Conservation (phyloP, 2,888 invertebrate genomes). For the Spisula subtruncata region DNA sequence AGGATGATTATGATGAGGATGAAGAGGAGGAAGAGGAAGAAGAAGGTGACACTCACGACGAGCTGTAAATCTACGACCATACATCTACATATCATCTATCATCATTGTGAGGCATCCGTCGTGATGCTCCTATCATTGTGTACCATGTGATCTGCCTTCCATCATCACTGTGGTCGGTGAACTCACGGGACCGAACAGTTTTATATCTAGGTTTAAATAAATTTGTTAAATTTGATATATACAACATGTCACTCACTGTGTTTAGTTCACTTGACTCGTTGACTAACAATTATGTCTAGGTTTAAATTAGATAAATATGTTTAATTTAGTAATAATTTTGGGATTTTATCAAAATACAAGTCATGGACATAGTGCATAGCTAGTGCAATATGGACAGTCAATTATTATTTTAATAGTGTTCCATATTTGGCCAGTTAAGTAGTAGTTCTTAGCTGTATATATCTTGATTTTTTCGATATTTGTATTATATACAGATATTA, state of each 20-base stretch:
- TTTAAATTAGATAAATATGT: not conserved
- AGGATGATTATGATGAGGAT: constrained; percentile 72
- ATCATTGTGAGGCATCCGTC: not conserved
- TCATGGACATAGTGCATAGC: not conserved
- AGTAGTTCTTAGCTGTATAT: not conserved
- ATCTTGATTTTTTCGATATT: not conserved
- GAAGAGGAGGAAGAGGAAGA: constrained; percentile 81
- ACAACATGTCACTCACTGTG: not conserved
- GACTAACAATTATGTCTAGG: not conserved
- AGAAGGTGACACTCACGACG: constrained; percentile 72
- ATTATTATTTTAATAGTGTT: not conserved
- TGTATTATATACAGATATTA: not conserved
- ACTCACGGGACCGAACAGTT: too few species aligned
- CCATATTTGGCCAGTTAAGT: not conserved
- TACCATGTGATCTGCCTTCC: not conserved
- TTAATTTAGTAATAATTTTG: not conserved
- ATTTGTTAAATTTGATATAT: too few species aligned
- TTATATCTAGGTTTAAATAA: too few species aligned
- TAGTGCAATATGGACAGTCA: not conserved
- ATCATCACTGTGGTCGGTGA: too few species aligned
- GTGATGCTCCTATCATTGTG: not conserved
- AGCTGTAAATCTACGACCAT: constrained; percentile 66
- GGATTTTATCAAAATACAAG: not conserved
- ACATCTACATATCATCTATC: constrained; percentile 12
- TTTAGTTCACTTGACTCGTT: not conserved